Evolutionary conservation across 1,140 invertebrate species (phyloP).

Genomic region (Drosophila cardini): DNA sequence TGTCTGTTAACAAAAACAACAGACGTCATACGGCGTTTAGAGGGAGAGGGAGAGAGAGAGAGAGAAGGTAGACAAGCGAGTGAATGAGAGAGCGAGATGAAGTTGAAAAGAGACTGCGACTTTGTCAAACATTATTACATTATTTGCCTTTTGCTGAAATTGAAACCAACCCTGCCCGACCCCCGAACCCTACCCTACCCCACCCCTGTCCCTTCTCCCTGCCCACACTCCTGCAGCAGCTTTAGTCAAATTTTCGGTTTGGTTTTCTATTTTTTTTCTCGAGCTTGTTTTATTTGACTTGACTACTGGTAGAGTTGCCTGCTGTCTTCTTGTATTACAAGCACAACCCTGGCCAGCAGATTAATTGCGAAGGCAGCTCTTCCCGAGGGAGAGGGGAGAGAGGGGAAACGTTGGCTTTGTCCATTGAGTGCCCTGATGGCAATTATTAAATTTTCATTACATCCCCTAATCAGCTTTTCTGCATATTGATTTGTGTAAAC

Average conservation of each 20-base stretch:
- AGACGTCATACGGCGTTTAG: slow-evolving; percentile 48
- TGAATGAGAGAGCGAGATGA: background rate
- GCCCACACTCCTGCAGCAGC: background rate
- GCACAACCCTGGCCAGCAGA: slow-evolving; percentile 38
- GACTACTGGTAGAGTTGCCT: slow-evolving; percentile 40
- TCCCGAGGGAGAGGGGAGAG: slow-evolving; percentile 23
- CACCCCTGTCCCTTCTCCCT: slow-evolving; percentile 1
- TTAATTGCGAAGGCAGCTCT: slow-evolving; percentile 59
- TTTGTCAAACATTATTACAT: slow-evolving; percentile 80
- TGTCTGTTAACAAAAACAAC: slow-evolving; percentile 79
- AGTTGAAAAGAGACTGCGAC: slow-evolving; percentile 34
- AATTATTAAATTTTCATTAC: slow-evolving; percentile 84
- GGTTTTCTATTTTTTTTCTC: slow-evolving; percentile 25
- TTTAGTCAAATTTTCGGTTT: slow-evolving; percentile 48
- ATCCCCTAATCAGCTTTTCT: slow-evolving; percentile 83
- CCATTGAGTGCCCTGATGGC: slow-evolving; percentile 65
- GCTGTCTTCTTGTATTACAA: slow-evolving; percentile 45
- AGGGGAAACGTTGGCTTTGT: slow-evolving; percentile 6
- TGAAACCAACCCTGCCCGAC: slow-evolving; percentile 75
- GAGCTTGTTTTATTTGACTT: slow-evolving; percentile 46
- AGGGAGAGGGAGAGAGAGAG: background rate
- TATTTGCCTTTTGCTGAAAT: slow-evolving; percentile 83
- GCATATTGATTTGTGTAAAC: slow-evolving; percentile 71
- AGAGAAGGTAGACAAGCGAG: background rate
- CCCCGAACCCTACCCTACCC: slow-evolving; percentile 17